These are phyloP conservation scores for Abramis brama DNA, from an alignment of 2,113 vertebrate species.

Conservation along the genomic window DNA sequence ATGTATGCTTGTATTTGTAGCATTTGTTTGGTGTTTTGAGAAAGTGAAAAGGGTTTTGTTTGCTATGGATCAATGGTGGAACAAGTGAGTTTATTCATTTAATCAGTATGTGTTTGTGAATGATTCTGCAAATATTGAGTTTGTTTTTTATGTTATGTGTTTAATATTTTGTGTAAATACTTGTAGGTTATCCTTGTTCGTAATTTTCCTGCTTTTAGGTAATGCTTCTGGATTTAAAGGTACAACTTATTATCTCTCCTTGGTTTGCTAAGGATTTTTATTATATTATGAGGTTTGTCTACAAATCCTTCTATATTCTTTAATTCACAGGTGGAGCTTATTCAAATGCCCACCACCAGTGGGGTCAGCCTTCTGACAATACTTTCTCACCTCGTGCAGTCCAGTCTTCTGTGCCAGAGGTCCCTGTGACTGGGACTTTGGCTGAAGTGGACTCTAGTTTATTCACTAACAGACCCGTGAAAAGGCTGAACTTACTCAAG, in stretches of 20 bases:
- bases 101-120: background rate
- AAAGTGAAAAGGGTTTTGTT: background rate
- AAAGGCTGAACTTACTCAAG: background rate
- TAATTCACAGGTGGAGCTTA: background rate
- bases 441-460: background rate
- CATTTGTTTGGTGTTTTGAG: accelerated
- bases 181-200: background rate
- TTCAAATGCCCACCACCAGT: too few relatives aligned
- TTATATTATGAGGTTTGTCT: background rate
- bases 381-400: background rate
- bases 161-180: background rate
- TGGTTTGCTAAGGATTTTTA: background rate
- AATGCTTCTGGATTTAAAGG: background rate
- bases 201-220: background rate
- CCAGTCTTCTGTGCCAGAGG: conserved; percentile 1
- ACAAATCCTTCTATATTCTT: background rate
- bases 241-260: background rate
- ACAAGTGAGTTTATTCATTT: background rate
- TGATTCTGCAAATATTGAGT: background rate
- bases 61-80: background rate
- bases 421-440: background rate
- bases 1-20: background rate
- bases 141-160: too few relatives aligned
- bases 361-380: background rate
- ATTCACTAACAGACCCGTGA: background rate